Evolutionary conservation across 2,113 vertebrate species (phyloP).

Genomic region (Stigmatopora nigra): DNA sequence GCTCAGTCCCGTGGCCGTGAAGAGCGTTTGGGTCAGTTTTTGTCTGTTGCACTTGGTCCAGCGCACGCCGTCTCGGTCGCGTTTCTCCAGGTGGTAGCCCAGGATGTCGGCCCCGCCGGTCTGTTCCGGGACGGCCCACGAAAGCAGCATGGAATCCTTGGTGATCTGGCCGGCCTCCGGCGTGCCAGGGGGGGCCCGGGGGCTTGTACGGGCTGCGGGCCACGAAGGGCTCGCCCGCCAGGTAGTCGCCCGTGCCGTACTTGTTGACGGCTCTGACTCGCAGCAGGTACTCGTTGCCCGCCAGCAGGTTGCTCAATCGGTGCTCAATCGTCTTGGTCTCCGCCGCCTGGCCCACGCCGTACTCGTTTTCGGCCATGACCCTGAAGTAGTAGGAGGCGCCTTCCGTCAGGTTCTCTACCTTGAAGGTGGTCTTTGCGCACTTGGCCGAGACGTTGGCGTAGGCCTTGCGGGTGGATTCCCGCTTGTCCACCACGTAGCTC

Average conservation of each 20-base stretch:
- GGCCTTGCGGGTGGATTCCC: conserved; percentile 90
- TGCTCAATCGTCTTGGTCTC: conserved; percentile 88
- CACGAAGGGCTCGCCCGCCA: conserved; percentile 84
- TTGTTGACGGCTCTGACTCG: conserved; percentile 93
- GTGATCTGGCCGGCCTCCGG: conserved; percentile 88
- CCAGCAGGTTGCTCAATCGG: conserved; percentile 85
- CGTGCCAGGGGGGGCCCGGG: conserved; percentile 83
- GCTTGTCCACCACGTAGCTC: conserved; percentile 94
- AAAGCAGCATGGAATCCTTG: conserved; percentile 91
- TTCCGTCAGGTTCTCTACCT: conserved; percentile 88
- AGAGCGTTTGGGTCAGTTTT: conserved; percentile 78
- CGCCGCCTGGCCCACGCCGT: conserved; percentile 82
- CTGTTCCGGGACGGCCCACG: conserved; percentile 80
- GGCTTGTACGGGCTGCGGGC: conserved; percentile 88
- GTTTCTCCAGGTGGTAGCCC: conserved; percentile 92
- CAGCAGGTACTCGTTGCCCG: conserved; percentile 94
- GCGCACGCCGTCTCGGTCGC: conserved; percentile 90
- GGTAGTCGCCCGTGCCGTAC: conserved; percentile 83
- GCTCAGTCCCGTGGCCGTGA: conserved; percentile 87
- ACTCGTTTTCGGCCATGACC: conserved; percentile 98
- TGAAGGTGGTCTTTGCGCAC: conserved; percentile 86
- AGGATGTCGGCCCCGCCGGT: conserved; percentile 88
- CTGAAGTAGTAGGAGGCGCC: conserved; percentile 95
- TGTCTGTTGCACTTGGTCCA: conserved; percentile 98
- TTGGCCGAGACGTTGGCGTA: conserved; percentile 89